Evolutionary conservation across 2,113 vertebrate species (phyloP), one percentile per base, ranked within the genome.

Genomic region (Pangasianodon gigas): DNA sequence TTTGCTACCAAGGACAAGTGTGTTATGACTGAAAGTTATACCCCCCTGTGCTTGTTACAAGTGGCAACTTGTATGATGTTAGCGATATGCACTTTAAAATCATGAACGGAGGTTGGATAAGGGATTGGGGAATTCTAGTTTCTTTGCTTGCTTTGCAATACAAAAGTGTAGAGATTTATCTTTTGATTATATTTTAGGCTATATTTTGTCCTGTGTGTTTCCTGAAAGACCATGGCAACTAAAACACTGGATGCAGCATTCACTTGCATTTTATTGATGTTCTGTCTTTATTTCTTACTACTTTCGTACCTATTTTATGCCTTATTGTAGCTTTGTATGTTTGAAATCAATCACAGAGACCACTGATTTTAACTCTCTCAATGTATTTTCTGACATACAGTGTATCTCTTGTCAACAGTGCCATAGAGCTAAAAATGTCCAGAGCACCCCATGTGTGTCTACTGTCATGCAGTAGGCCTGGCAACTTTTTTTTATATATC

Each of bases 361-460:
- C 14, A 29, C 48, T 11, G 52, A 44, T 83, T 87, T 60, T 19
- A 87, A 75, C 51, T 41, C 56, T 19, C 19, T 58, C 41, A 26
- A 6, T 75, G 74, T 77, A 48, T n/a, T 48, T 44, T 44, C 56
- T 62, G 26, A 8, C n/a, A 92, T 91, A 88, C 91, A 93, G 86
- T 95, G 92, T 95, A 93, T 94, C 94, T 95, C 95, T 92, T 96
- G 95, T 95, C 95, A 94, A 94, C 95, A 96, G 96, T 97, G 96
- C 96, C 96, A 96, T 95, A 96, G 93, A 93, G 94, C 96, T 94
- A 97, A 97, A 97, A 97, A 97, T 95, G 58, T 92, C 90, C 86
- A 82, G 8, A 89, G 52, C 51, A 84, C 14, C 18, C 7, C n/a
- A 44, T 84, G 81, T 84, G 67, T 69, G 80, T 87, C 29, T 41